These are phyloP conservation scores for Anagyrus pseudococci DNA, from an alignment of 2,888 invertebrate species.

Conservation along the genomic window DNA sequence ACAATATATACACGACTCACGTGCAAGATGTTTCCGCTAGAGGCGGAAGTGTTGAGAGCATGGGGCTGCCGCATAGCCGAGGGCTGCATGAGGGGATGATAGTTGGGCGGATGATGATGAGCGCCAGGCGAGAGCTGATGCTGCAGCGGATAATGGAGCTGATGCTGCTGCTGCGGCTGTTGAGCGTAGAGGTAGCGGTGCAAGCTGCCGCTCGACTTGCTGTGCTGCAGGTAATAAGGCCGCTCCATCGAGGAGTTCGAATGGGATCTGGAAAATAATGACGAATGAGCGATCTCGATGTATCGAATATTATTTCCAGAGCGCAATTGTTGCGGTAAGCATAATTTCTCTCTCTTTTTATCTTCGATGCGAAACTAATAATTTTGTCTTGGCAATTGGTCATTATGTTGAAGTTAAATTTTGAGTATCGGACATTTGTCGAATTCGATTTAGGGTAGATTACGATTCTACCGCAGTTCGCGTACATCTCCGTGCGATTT, in stretches of 20 bases:
- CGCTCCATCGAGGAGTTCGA: conserved; percentile 50
- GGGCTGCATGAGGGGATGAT: conserved; percentile 44
- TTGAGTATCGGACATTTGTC: no score
- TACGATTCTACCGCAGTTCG: no score
- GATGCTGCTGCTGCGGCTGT: conserved; percentile 65
- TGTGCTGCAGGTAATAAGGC: conserved; percentile 67
- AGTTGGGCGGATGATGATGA: conserved; percentile 41
- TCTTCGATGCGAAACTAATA: no score
- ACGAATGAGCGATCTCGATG: no score
- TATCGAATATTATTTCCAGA: no score
- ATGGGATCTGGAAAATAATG: conserved; percentile 53
- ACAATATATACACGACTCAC: conserved; percentile 52
- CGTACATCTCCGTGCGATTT: no score
- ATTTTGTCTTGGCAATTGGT: no score
- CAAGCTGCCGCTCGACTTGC: conserved; percentile 77
- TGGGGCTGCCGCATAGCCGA: conserved; percentile 49
- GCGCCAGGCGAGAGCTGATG: conserved; percentile 47
- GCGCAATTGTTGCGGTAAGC: no score
- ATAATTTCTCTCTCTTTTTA: no score
- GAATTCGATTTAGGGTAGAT: no score
- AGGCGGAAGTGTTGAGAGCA: conserved; percentile 65
- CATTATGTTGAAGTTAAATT: no score
- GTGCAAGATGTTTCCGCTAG: conserved; percentile 70
- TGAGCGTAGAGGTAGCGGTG: conserved; percentile 61
- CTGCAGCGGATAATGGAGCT: conserved; percentile 45